Evolutionary conservation across 2,888 invertebrate genomes (phyloP).

Genomic region (Anthrax anthrax): DNA sequence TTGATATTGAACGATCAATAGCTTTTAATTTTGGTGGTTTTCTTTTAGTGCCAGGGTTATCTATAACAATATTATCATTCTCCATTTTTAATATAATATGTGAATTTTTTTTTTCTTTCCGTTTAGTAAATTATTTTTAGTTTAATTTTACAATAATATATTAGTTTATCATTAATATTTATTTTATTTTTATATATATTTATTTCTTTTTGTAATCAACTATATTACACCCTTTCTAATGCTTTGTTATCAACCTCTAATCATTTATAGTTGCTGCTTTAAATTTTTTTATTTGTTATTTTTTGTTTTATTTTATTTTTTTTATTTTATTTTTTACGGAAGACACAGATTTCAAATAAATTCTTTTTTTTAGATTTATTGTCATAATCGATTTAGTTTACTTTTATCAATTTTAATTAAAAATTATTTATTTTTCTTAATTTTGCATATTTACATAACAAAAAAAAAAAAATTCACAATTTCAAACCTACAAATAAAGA

Average conservation of each 20-base stretch:
- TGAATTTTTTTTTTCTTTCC: background rate
- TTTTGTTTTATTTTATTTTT: background rate
- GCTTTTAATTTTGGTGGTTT: constrained; percentile 35
- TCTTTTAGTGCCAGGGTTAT: constrained; percentile 31
- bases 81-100: constrained; percentile 5
- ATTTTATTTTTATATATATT: constrained; percentile 3
- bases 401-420: too few species aligned
- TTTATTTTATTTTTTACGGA: background rate
- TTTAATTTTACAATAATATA: background rate
- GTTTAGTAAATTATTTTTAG: background rate
- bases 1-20: constrained; percentile 33
- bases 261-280: too few species aligned
- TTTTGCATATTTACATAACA: too few species aligned
- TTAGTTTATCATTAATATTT: background rate
- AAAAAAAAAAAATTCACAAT: too few species aligned
- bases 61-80: constrained; percentile 16
- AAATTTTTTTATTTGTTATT: background rate
- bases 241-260: too few species aligned
- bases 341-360: too few species aligned
- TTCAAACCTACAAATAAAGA: too few species aligned
- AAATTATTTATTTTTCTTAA: too few species aligned
- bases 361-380: background rate
- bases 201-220: constrained; percentile 2
- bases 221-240: constrained; percentile 1
- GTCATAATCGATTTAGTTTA: too few species aligned